phyloP scores from a whole-genome alignment of 2,888 invertebrate species.

The Volucella zonaria region DNA sequence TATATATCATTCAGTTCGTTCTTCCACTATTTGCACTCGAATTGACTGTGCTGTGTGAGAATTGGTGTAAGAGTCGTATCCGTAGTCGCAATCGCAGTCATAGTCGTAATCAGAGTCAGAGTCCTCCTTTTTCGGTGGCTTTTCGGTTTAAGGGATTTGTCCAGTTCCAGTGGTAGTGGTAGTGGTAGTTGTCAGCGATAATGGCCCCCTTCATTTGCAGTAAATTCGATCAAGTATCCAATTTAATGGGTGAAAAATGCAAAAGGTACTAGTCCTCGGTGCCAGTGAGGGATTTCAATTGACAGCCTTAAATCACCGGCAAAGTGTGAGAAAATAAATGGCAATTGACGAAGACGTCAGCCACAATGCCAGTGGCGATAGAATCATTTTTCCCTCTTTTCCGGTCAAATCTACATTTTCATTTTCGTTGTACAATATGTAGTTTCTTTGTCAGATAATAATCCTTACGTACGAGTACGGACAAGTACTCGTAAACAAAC shows the following conservation, averaged over 20 bases:
- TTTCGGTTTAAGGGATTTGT: conserved; percentile 14
- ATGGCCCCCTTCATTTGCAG: conserved; percentile 22
- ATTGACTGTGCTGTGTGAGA: conserved; percentile 39
- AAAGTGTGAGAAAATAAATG: conserved; percentile 67
- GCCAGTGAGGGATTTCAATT: neutral
- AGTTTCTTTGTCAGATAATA: conserved; percentile 49
- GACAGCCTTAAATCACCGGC: conserved; percentile 48
- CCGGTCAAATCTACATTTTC: conserved; percentile 37
- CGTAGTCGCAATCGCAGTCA: no score
- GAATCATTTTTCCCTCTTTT: conserved; percentile 59
- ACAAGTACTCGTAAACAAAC: conserved; percentile 24
- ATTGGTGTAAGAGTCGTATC: no score
- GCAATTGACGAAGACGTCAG: conserved; percentile 20
- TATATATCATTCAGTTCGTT: conserved; percentile 45
- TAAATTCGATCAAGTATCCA: conserved; percentile 44
- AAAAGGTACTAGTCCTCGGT: conserved; percentile 13
- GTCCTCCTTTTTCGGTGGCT: conserved; percentile 22
- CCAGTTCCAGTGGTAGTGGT: conserved; percentile 32
- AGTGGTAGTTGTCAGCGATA: conserved; percentile 48
- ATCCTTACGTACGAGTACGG: conserved; percentile 30
- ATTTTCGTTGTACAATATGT: neutral
- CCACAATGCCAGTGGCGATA: neutral
- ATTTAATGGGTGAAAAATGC: conserved; percentile 68
- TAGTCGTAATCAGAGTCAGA: no score
- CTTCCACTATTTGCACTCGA: conserved; percentile 56